Evolutionary conservation across 2,797 vertebrate genomes (phyloP).

Genomic region (Pangasius macronema): DNA sequence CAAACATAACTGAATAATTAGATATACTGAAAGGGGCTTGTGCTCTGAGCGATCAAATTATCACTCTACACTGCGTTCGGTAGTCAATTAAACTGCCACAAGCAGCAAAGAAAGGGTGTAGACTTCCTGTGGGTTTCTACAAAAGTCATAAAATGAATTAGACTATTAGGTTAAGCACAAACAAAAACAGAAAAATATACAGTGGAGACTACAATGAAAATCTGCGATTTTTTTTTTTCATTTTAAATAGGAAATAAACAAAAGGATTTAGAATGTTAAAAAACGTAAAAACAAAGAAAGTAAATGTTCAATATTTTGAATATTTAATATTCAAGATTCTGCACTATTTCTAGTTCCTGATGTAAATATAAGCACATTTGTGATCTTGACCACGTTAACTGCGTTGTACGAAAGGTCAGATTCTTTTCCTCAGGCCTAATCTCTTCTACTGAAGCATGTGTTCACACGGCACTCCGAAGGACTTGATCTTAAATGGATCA

Average conservation of each 20-base stretch:
- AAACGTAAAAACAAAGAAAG: neutral
- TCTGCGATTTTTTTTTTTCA: too few species aligned
- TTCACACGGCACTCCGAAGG: neutral
- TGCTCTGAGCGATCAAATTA: conserved; percentile 4
- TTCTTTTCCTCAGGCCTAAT: neutral
- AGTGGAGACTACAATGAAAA: neutral
- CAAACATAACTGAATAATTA: neutral
- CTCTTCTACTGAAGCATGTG: neutral
- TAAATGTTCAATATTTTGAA: neutral
- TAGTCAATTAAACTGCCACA: neutral
- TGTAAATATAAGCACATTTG: neutral
- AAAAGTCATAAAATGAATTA: neutral
- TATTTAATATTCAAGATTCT: neutral
- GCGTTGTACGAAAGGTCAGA: too few species aligned
- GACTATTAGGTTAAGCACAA: neutral
- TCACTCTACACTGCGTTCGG: neutral
- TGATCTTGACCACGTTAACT: neutral
- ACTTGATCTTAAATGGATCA: neutral
- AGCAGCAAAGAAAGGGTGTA: neutral
- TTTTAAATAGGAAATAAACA: neutral
- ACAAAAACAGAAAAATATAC: neutral
- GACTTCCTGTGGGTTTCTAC: conserved; percentile 18
- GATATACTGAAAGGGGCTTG: neutral
- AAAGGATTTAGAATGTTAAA: neutral
- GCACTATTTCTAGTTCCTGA: neutral